Conservation (phyloP, 2,113 vertebrate genomes). For the Anolis carolinensis region DNA sequence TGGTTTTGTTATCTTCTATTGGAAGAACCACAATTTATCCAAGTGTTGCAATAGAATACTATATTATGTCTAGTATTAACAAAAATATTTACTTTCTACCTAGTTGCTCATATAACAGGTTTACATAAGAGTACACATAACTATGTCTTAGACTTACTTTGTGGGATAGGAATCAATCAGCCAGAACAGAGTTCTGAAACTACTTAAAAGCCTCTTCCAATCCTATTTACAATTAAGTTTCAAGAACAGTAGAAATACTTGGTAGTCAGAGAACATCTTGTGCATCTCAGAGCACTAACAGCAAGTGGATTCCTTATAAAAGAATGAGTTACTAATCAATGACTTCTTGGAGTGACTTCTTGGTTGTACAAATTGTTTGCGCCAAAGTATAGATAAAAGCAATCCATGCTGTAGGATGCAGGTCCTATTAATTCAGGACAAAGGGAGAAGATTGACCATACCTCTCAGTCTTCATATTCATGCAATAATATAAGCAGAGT, state of each 20-base stretch:
- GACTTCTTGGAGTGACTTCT: background rate
- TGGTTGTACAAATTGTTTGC: background rate
- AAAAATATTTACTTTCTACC: background rate
- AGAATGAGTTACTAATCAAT: background rate
- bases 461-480: background rate
- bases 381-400: conserved; percentile 24
- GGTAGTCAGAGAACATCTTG: conserved; percentile 15
- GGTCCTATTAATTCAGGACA: background rate
- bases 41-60: background rate
- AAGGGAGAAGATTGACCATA: background rate
- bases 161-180: conserved; percentile 21
- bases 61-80: conserved; percentile 29
- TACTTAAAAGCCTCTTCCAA: conserved; percentile 35
- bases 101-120: conserved; percentile 13
- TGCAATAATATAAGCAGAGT: background rate
- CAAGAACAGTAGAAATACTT: background rate
- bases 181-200: conserved; percentile 23
- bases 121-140: background rate
- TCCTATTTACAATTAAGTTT: conserved; percentile 28
- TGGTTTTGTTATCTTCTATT: background rate
- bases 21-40: background rate
- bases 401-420: background rate
- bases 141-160: background rate
- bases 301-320: conserved; percentile 13
- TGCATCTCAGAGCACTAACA: background rate